Conservation (phyloP, 1,140 invertebrate genomes). For the Mylabris phalerata region DNA sequence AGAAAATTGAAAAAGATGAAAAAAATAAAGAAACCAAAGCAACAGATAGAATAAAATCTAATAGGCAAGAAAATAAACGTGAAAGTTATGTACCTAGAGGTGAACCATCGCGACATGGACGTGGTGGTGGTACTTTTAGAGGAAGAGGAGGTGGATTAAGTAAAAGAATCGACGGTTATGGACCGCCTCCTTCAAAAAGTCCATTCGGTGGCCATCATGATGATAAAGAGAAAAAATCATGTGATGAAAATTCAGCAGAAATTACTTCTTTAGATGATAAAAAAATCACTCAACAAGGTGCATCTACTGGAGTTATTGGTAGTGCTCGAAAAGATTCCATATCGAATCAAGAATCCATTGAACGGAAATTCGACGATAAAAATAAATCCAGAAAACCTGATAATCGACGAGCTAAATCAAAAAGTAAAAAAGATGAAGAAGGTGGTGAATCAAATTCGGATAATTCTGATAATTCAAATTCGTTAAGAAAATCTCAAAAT, state of each 20-base stretch:
- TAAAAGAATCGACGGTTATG: conserved; percentile 62
- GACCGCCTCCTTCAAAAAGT: conserved; percentile 67
- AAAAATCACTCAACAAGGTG: conserved; percentile 59
- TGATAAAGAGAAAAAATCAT: conserved; percentile 35
- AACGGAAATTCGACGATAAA: conserved; percentile 41
- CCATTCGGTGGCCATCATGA: conserved; percentile 54
- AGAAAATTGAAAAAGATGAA: conserved; percentile 52
- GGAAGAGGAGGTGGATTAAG: conserved; percentile 45
- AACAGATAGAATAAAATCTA: conserved; percentile 40
- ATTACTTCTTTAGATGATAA: conserved; percentile 51
- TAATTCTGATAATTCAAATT: conserved; percentile 18
- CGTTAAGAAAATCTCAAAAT: conserved; percentile 1
- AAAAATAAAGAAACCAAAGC: conserved; percentile 45
- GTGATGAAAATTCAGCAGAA: conserved; percentile 41
- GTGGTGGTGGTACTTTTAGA: conserved; percentile 59
- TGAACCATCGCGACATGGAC: conserved; percentile 71
- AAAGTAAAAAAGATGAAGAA: conserved; percentile 19
- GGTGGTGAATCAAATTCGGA: conserved; percentile 17
- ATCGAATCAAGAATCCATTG: not conserved
- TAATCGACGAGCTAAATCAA: conserved; percentile 16
- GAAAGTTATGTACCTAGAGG: conserved; percentile 71
- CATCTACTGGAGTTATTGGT: conserved; percentile 56
- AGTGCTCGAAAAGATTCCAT: conserved; percentile 22
- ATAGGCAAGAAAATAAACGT: conserved; percentile 42
- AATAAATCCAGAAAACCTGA: conserved; percentile 8